Evolutionary conservation across 2,797 vertebrate species (phyloP).

Genomic region (Pteronotus mesoamericanus): DNA sequence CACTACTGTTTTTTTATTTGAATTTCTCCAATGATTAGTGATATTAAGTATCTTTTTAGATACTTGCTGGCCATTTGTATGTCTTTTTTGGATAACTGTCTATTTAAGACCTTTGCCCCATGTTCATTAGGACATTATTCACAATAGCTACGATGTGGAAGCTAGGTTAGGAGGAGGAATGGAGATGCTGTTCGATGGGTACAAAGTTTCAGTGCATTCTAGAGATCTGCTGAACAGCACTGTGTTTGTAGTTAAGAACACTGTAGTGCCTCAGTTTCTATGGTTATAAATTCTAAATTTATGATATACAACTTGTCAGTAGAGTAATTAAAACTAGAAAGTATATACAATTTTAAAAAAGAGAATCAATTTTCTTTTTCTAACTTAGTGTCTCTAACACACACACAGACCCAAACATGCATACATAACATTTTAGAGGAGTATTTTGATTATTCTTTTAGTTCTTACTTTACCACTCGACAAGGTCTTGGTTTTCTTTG

Average conservation of each 20-base stretch:
- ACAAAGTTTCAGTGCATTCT: neutral
- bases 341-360: neutral
- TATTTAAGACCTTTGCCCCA: neutral
- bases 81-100: neutral
- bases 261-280: neutral
- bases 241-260: neutral
- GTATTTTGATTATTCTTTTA: neutral
- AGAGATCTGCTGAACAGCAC: neutral
- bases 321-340: neutral
- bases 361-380: neutral
- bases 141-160: neutral
- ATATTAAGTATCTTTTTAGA: neutral
- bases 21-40: neutral
- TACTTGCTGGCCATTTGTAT: too few relatives aligned
- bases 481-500: neutral
- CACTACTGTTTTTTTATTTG: neutral
- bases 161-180: neutral
- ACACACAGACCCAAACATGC: neutral
- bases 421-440: neutral
- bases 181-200: too few relatives aligned
- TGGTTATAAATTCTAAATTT: neutral
- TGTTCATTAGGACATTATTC: neutral
- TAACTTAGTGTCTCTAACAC: neutral
- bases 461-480: neutral
- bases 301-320: neutral